phyloP scores from a whole-genome alignment of 2,888 invertebrate genomes.

The Agrotis ipsilon region DNA sequence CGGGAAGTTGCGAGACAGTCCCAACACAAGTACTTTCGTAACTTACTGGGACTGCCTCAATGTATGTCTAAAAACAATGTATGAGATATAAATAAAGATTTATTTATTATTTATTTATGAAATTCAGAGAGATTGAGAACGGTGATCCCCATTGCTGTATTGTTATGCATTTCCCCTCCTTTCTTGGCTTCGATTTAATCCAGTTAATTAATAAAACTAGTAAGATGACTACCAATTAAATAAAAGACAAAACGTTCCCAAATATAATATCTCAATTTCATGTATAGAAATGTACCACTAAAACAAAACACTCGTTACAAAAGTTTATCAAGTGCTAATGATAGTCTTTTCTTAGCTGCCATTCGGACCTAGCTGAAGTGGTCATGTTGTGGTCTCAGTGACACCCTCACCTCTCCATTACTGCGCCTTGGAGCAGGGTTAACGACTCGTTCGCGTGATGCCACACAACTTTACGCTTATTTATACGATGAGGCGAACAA shows the following conservation, averaged over 20 bases:
- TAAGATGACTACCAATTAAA: no score
- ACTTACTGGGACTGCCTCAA: no score
- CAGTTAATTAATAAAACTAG: no score
- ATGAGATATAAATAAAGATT: no score
- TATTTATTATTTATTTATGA: no score
- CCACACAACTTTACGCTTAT: constrained; percentile 86
- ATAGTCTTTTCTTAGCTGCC: constrained; percentile 78
- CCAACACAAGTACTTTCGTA: no score
- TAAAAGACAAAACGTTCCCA: neutral
- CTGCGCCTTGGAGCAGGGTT: constrained; percentile 83
- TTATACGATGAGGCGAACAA: constrained; percentile 86
- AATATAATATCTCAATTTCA: constrained; percentile 8
- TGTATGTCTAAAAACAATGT: no score
- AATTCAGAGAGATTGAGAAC: no score
- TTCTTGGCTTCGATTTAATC: neutral
- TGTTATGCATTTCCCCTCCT: neutral
- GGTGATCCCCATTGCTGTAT: neutral
- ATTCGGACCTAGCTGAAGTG: constrained; percentile 76
- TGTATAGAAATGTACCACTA: constrained; percentile 33
- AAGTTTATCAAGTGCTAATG: constrained; percentile 76
- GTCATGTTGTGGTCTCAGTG: constrained; percentile 83
- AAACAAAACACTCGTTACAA: constrained; percentile 47
- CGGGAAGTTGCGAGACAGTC: no score
- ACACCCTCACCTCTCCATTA: constrained; percentile 87
- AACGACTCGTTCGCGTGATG: constrained; percentile 89